These are phyloP conservation scores for Regulus satrapa DNA, from an alignment of 2,113 vertebrate species.

Conservation along the genomic window DNA sequence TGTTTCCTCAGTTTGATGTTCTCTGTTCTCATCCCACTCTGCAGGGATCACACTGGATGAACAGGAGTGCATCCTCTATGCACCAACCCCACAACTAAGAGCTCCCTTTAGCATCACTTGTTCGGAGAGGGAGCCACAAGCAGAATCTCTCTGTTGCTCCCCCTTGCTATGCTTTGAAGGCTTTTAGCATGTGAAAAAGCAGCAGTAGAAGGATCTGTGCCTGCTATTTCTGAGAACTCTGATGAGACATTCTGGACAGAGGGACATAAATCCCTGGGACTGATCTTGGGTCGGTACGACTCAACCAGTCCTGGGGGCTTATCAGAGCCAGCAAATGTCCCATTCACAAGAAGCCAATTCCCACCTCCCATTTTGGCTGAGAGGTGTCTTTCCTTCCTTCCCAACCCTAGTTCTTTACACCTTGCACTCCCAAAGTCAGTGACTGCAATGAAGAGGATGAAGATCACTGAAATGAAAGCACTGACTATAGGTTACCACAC, in stretches of 20 bases:
- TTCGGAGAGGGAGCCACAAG: not conserved
- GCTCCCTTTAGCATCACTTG: not conserved
- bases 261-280: not conserved
- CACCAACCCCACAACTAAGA: not conserved
- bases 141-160: not conserved
- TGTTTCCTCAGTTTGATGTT: not conserved
- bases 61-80: not conserved
- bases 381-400: not conserved
- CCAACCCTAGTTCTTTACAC: not conserved
- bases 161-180: not conserved
- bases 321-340: not conserved
- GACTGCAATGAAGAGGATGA: not conserved
- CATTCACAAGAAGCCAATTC: not conserved
- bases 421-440: not conserved
- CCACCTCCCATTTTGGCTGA: not conserved
- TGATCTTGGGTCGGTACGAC: accelerated
- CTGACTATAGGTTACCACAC: not conserved
- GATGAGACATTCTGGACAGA: not conserved
- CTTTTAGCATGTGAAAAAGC: not conserved
- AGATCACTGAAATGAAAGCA: not conserved
- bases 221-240: not conserved
- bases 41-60: not conserved
- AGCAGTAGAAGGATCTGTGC: not conserved
- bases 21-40: not conserved
- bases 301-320: not conserved